Evolutionary conservation across 2,113 vertebrate species (phyloP).

Genomic region (Aphyosemion australe): DNA sequence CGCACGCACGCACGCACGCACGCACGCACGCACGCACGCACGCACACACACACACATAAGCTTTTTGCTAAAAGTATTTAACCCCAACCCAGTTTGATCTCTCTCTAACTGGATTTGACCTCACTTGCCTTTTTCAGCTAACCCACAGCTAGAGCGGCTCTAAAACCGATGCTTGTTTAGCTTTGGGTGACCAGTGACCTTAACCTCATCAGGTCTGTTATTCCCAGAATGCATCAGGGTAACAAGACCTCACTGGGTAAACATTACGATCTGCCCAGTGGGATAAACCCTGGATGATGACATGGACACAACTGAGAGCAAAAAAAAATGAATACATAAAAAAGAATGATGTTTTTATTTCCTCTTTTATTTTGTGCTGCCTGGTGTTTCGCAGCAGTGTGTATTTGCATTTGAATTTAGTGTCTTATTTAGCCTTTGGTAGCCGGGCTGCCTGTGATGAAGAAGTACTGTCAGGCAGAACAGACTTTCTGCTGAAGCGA

Average conservation of each 20-base stretch:
- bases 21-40: no score
- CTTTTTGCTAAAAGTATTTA: conserved; percentile 24
- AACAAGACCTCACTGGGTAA: conserved; percentile 21
- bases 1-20: no score
- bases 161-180: conserved; percentile 45
- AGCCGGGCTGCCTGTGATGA: conserved; percentile 9
- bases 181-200: conserved; percentile 55
- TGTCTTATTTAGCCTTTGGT: conserved; percentile 36
- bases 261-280: conserved; percentile 34
- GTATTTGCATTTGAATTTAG: conserved; percentile 31
- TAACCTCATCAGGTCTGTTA: conserved; percentile 39
- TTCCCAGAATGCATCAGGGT: conserved; percentile 10
- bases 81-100: conserved; percentile 28
- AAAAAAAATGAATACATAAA: neutral
- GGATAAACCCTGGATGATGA: conserved; percentile 6
- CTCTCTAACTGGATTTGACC: conserved; percentile 39
- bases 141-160: conserved; percentile 58
- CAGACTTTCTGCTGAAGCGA: conserved; percentile 36
- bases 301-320: neutral
- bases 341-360: conserved; percentile 1
- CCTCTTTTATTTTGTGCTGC: neutral
- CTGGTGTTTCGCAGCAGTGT: conserved; percentile 1
- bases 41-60: no score
- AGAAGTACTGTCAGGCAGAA: conserved; percentile 10
- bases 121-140: conserved; percentile 33